Percentiles rank a stretch among this genome's conserved stretches.
Evolutionary conservation across 2,113 vertebrate genomes (phyloP).

Genomic region (Pithys albifrons): DNA sequence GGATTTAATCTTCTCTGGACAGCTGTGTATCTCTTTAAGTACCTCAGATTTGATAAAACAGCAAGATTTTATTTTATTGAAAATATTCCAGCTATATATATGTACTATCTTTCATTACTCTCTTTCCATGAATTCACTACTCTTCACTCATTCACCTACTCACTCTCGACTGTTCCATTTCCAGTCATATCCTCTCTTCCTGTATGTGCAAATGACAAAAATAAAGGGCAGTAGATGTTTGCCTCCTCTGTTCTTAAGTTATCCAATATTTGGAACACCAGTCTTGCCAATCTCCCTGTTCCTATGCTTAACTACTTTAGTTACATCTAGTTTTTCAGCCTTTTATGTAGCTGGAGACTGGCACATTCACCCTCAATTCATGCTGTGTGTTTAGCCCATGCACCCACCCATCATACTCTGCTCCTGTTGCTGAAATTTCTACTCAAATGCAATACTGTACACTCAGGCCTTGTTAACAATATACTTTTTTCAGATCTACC

Average conservation of each 20-base stretch:
- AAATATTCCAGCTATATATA: neutral
- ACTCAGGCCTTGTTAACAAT: neutral
- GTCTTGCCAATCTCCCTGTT: neutral
- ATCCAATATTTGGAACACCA: neutral
- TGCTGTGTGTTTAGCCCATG: neutral
- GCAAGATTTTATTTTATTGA: neutral
- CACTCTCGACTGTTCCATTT: neutral
- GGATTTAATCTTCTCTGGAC: neutral
- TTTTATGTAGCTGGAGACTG: neutral
- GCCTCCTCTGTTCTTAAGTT: neutral
- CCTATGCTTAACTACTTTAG: neutral
- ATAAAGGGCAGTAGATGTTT: neutral
- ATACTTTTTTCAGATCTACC: neutral
- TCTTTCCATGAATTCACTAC: neutral
- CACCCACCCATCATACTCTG: neutral
- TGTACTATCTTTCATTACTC: neutral
- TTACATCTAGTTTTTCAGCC: neutral
- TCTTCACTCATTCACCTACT: neutral
- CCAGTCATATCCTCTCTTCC: neutral
- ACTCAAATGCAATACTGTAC: neutral
- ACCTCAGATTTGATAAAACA: neutral
- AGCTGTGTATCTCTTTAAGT: neutral
- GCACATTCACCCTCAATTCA: neutral
- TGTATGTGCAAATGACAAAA: neutral
- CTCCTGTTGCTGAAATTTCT: neutral